phyloP scores from a whole-genome alignment of 2,888 invertebrate species.

The Chloromyia formosa region DNA sequence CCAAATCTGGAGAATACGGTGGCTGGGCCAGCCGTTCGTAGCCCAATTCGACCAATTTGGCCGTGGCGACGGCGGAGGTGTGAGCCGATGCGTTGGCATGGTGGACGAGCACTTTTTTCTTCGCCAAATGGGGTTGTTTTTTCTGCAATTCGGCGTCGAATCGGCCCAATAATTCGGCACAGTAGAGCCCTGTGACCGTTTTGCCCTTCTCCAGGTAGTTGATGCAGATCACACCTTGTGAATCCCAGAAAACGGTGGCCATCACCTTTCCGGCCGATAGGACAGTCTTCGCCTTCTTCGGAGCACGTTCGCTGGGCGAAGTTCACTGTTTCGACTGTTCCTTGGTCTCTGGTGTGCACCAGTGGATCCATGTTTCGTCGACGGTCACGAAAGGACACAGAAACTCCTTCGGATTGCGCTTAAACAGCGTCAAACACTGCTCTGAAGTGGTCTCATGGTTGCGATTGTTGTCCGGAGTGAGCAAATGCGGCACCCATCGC shows the following conservation, averaged over 20 bases:
- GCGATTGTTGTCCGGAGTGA: conserved; percentile 24
- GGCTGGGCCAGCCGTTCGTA: conserved; percentile 32
- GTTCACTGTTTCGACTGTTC: conserved; percentile 22
- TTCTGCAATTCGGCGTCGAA: conserved; percentile 24
- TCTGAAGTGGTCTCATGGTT: neutral
- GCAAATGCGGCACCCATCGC: conserved; percentile 16
- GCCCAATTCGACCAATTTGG: conserved; percentile 31
- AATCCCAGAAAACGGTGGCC: conserved; percentile 23
- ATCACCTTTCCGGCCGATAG: conserved; percentile 18
- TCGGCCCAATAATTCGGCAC: conserved; percentile 33
- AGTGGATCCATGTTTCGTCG: too few relatives aligned
- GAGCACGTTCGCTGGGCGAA: conserved; percentile 14
- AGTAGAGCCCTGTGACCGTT: conserved; percentile 21
- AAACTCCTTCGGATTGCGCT: too few relatives aligned
- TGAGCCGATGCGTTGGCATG: conserved; percentile 32
- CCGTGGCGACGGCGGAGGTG: conserved; percentile 33
- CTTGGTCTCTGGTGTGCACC: neutral
- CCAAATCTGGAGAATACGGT: conserved; percentile 37
- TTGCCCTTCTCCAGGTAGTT: conserved; percentile 18
- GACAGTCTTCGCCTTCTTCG: conserved; percentile 19
- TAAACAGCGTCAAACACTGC: too few relatives aligned
- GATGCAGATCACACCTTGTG: conserved; percentile 26
- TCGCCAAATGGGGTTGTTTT: conserved; percentile 24
- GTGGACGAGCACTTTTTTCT: conserved; percentile 36
- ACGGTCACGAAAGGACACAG: too few relatives aligned